Conservation (phyloP, 2,797 vertebrate species). For the Dryobates pubescens region DNA sequence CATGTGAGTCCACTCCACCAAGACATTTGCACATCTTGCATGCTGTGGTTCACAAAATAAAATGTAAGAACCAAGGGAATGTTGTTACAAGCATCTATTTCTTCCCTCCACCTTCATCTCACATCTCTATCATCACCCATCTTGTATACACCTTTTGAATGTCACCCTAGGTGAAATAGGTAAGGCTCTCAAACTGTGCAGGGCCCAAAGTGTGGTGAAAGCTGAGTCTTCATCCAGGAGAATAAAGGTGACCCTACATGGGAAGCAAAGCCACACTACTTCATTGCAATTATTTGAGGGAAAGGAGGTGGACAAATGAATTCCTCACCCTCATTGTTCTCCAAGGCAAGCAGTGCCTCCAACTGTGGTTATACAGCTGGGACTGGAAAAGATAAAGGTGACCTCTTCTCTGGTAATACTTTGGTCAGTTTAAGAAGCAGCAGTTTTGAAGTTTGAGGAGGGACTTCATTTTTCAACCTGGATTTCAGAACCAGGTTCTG, state of each 20-base stretch:
- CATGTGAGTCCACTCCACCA: not conserved
- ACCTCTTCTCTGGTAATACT: not conserved
- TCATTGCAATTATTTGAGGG: not conserved
- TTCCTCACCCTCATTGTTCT: not conserved
- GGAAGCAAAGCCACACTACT: slow-evolving; percentile 32
- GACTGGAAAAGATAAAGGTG: not conserved
- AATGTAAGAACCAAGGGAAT: not conserved
- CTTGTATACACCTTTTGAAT: slow-evolving; percentile 3
- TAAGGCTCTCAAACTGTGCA: slow-evolving; percentile 1
- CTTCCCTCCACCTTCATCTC: not conserved
- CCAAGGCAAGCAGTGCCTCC: not conserved
- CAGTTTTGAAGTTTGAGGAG: not conserved
- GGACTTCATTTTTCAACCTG: not conserved
- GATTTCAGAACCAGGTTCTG: not conserved
- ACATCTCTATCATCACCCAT: not conserved
- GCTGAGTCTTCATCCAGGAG: not conserved
- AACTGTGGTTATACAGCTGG: slow-evolving; percentile 1
- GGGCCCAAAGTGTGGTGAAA: slow-evolving; percentile 1
- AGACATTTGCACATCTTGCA: not conserved
- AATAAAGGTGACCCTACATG: slow-evolving; percentile 17
- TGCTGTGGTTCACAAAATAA: not conserved
- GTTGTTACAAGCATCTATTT: not conserved
- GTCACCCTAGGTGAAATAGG: slow-evolving; percentile 25
- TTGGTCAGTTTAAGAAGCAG: not conserved
- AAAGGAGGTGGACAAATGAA: slow-evolving; percentile 22